phyloP scores from a whole-genome alignment of 2,888 invertebrate species.

The Watsonalla binaria region DNA sequence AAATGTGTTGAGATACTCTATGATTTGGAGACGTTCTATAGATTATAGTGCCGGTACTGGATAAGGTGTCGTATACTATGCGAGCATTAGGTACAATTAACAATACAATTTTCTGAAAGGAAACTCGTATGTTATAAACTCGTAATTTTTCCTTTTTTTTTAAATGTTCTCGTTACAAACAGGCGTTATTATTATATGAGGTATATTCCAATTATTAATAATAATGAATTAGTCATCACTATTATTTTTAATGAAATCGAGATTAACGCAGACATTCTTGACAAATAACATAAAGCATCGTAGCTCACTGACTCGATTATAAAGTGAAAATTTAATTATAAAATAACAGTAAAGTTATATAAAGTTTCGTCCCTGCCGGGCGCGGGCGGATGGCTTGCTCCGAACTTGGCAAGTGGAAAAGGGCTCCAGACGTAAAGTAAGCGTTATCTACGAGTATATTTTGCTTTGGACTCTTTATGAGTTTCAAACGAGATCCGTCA shows the following conservation, averaged over 20 bases:
- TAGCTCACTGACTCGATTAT: slow-evolving; percentile 59
- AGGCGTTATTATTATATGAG: no score
- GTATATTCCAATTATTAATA: no score
- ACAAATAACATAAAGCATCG: slow-evolving; percentile 35
- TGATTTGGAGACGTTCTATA: no score
- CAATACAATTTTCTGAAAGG: no score
- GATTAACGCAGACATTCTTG: slow-evolving; percentile 28
- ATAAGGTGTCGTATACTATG: no score
- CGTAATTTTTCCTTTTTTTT: no score
- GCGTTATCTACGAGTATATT: slow-evolving; percentile 75
- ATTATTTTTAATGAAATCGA: slow-evolving; percentile 7
- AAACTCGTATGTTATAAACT: no score
- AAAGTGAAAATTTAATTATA: slow-evolving; percentile 69
- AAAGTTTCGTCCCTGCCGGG: slow-evolving; percentile 62
- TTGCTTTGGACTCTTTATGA: slow-evolving; percentile 78
- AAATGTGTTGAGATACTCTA: no score
- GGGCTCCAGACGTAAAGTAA: slow-evolving; percentile 71
- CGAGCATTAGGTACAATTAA: no score
- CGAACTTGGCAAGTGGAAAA: slow-evolving; percentile 72
- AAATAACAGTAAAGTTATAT: slow-evolving; percentile 67
- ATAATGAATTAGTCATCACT: background rate
- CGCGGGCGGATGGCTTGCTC: slow-evolving; percentile 28
- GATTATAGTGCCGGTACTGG: no score
- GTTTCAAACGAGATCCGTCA: slow-evolving; percentile 78
- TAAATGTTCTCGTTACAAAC: no score